Evolutionary conservation across 2,113 vertebrate genomes (phyloP).

Genomic region (Caracal caracal): DNA sequence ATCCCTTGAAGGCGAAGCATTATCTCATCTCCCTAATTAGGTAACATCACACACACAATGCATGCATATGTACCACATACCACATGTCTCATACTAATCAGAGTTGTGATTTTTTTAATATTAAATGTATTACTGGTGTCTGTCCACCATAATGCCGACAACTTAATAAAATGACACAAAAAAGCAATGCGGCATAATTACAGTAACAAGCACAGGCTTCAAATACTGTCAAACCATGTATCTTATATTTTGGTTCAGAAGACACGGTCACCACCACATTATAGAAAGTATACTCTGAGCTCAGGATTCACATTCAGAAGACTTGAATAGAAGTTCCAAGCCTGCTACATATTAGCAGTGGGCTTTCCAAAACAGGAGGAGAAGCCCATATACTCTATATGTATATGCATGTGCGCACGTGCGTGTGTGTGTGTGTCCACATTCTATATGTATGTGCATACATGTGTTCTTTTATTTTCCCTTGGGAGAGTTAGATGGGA

Average conservation of each 20-base stretch:
- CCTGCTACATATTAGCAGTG: neutral
- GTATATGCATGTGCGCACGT: neutral
- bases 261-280: neutral
- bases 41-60: neutral
- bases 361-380: conserved; percentile 13
- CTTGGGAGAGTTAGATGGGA: neutral
- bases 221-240: neutral
- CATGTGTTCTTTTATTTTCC: neutral
- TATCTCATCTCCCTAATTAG: neutral
- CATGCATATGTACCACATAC: neutral
- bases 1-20: neutral
- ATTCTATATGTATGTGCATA: neutral
- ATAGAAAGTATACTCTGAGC: neutral
- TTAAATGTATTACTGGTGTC: neutral
- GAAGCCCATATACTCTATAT: neutral
- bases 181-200: conserved; percentile 1
- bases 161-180: neutral
- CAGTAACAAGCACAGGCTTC: neutral
- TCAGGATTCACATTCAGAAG: neutral
- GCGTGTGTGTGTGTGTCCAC: neutral
- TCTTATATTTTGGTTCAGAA: conserved; percentile 29
- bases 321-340: neutral
- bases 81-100: neutral
- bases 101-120: neutral
- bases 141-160: neutral